These are phyloP conservation scores for Zelostemma sp. DNA, from an alignment of 1,140 invertebrate genomes.

Conservation along the genomic window DNA sequence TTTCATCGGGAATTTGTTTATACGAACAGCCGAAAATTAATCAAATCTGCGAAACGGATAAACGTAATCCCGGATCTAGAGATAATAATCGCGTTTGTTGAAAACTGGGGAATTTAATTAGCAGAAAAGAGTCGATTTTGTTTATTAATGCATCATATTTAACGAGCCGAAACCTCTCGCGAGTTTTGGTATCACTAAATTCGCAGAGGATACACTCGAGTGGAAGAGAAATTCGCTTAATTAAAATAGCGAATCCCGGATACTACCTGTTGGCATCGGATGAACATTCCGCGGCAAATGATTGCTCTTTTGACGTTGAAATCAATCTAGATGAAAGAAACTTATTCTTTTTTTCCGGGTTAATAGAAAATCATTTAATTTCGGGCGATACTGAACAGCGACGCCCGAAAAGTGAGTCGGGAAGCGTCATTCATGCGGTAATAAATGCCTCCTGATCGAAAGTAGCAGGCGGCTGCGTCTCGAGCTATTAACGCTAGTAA, in stretches of 20 bases:
- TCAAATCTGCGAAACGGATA: too few species aligned
- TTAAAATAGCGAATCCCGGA: slow-evolving; percentile 4
- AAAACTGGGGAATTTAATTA: not conserved
- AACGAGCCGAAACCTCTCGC: not conserved
- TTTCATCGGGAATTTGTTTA: not conserved
- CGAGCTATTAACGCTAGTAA: not conserved
- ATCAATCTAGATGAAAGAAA: too few species aligned
- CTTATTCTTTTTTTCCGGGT: too few species aligned
- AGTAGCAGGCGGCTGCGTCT: not conserved
- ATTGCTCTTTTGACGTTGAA: too few species aligned
- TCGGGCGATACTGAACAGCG: too few species aligned
- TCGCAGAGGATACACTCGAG: not conserved
- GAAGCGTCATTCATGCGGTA: not conserved
- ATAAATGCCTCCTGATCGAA: slow-evolving; percentile 1
- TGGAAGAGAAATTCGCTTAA: slow-evolving; percentile 7
- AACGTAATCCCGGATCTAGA: too few species aligned
- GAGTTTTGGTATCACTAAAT: slow-evolving; percentile 1
- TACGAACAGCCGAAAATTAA: too few species aligned
- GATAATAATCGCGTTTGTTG: not conserved
- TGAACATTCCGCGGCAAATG: not conserved
- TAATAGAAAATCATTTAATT: too few species aligned
- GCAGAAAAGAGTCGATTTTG: not conserved
- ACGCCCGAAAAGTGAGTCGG: not conserved
- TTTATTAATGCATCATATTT: slow-evolving; percentile 3
- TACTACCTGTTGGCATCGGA: slow-evolving; percentile 3